Base-by-base conservation (phyloP, 64 coral and sea anemone genomes). In the Montipora sp. region DNA sequence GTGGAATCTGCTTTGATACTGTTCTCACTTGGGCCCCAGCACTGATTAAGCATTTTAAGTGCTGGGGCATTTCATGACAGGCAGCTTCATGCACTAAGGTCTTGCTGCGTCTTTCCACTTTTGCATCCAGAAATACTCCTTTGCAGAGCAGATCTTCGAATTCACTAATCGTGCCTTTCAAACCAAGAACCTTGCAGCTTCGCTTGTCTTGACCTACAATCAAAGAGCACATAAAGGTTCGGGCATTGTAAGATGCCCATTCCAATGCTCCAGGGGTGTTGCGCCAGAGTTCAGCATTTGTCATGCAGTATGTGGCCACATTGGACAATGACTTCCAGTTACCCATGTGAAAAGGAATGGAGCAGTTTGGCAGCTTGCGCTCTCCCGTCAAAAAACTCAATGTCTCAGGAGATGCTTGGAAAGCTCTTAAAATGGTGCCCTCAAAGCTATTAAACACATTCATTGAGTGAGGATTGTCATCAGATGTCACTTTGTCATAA, bases 271-370 rank as follows among this genome's bases (percentile, higher is more conserved):
- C 95, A 61, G 92, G 95, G 18, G 92, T 97, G 27, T 75, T 83
- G 15, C 49, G 50, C 95, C 95, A 97, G 51, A 97, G 92, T 70
- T 97, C 92, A 61, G 87, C 78, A 87, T 97, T 97, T 24, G 92
- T 94, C 21, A 90, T 59, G 44, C 95, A 97, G 55, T 97, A 97
- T 14, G 80, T 88, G 65, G 44, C 95, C 18, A 60, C 69, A 90
- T 97, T 97, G 27, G 84, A 88, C 59, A 97, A 75, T 13, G 95
- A 94, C 9, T 27, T 85, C 46, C 94, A 89, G 67, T 68, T 60
- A 5, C 91, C 87, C 95, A 97, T 97, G 45, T 73, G 43, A 69
- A 84, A 75, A 18, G 95, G 92, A 50, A 97, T 85, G 2, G 14
- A 18, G 15, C 92, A 83, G 59, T 94, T 94, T 53, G 92, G 92